phyloP scores from a whole-genome alignment of 1,140 invertebrate genomes.

The Dysdera silvatica region DNA sequence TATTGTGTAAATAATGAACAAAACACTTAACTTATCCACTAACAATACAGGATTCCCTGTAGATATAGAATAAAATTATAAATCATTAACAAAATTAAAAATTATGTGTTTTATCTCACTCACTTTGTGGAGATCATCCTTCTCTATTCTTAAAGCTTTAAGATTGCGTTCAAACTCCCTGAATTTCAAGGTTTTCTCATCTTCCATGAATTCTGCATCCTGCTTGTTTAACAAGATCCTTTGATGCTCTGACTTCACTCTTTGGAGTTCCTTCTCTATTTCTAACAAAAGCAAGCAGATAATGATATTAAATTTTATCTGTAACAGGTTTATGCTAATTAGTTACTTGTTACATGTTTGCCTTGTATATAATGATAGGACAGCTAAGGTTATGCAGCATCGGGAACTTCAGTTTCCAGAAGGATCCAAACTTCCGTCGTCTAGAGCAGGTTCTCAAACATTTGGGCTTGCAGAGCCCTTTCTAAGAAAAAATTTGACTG shows the following conservation, averaged over 20 bases:
- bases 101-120: not conserved
- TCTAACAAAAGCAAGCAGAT: conserved; percentile 48
- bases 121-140: conserved; percentile 58
- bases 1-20: too few relatives aligned
- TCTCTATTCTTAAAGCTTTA: conserved; percentile 45
- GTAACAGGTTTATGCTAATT: not conserved
- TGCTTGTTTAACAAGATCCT: conserved; percentile 32
- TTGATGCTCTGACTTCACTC: conserved; percentile 49
- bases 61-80: too few relatives aligned
- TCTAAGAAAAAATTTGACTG: too few relatives aligned
- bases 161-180: conserved; percentile 64
- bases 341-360: too few relatives aligned
- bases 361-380: too few relatives aligned
- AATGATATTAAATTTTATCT: not conserved
- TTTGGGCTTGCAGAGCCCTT: too few relatives aligned
- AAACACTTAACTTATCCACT: too few relatives aligned
- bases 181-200: conserved; percentile 36
- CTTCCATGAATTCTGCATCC: conserved; percentile 34
- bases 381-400: too few relatives aligned
- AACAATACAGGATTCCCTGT: too few relatives aligned
- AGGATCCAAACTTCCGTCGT: too few relatives aligned
- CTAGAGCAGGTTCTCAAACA: too few relatives aligned
- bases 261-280: conserved; percentile 64
- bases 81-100: not conserved
- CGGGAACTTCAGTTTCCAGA: too few relatives aligned